Conservation (phyloP, 1,140 invertebrate genomes). For the Myzus persicae region DNA sequence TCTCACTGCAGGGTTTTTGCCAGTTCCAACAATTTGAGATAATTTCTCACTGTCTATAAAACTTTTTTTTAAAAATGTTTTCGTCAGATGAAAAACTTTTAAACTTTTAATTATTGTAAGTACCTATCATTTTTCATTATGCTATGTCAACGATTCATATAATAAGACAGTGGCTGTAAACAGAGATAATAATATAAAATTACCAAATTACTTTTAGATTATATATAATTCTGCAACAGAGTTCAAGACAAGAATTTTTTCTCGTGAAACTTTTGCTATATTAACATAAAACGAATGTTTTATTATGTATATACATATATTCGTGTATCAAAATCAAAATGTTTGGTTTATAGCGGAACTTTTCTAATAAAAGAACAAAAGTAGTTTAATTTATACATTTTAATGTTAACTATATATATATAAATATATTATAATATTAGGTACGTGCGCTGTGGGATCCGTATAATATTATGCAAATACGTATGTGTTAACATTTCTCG, state of each 20-base stretch:
- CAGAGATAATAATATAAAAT: constrained; percentile 3
- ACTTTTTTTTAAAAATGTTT: not conserved
- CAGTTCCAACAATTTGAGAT: not conserved
- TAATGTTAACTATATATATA: not conserved
- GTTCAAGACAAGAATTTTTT: not conserved
- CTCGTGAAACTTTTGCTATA: not conserved
- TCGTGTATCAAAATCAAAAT: not conserved
- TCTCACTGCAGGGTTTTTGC: not conserved
- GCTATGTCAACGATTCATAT: not conserved
- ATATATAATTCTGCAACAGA: not conserved
- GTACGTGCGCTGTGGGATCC: no score
- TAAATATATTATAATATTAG: no score
- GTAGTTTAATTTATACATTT: not conserved
- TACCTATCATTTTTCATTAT: constrained; percentile 2
- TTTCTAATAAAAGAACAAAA: constrained; percentile 17
- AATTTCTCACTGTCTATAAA: not conserved
- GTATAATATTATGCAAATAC: no score
- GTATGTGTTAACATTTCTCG: not conserved
- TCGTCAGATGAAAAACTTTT: not conserved
- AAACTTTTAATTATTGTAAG: constrained; percentile 25
- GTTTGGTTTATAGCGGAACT: not conserved
- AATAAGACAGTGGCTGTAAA: not conserved
- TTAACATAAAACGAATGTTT: not conserved
- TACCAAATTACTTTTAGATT: constrained; percentile 18
- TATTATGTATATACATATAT: not conserved